Evolutionary conservation across 2,113 vertebrate species (phyloP).

Genomic region (Patagioenas fasciata): DNA sequence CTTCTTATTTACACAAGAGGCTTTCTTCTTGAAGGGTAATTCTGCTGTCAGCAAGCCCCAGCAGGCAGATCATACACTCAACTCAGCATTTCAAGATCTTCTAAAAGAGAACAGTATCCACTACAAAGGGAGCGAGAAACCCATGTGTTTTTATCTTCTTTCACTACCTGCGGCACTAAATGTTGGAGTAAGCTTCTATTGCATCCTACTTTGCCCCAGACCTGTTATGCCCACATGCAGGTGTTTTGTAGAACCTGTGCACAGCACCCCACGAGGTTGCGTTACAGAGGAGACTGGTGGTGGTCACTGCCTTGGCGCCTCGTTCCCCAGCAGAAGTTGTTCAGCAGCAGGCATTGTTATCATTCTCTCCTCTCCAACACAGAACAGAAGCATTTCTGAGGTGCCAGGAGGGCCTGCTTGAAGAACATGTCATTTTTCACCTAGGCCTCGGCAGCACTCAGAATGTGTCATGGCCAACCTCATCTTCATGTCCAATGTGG

Average conservation of each 20-base stretch:
- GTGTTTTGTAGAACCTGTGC: fast-evolving
- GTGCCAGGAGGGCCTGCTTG: neutral
- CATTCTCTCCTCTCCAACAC: neutral
- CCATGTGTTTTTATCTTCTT: fast-evolving
- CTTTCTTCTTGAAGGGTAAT: neutral
- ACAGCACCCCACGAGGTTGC: neutral
- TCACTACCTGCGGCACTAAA: neutral
- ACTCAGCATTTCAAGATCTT: neutral
- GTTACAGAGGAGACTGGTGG: neutral
- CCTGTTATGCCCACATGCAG: fast-evolving
- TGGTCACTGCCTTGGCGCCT: neutral
- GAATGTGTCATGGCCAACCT: neutral
- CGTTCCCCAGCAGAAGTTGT: neutral
- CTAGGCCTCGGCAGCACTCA: neutral
- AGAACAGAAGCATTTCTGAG: neutral
- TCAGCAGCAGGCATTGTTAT: neutral
- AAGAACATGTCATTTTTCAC: neutral
- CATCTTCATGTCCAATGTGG: neutral
- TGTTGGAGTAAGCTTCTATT: fast-evolving
- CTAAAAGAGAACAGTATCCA: neutral
- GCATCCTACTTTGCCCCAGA: fast-evolving
- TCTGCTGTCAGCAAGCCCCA: neutral
- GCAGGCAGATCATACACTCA: neutral
- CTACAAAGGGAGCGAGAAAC: neutral
- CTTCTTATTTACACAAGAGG: neutral